Evolutionary conservation across 2,888 invertebrate species (phyloP), one percentile per base, ranked within the genome.

Genomic region (Archaeoteleia sp.): DNA sequence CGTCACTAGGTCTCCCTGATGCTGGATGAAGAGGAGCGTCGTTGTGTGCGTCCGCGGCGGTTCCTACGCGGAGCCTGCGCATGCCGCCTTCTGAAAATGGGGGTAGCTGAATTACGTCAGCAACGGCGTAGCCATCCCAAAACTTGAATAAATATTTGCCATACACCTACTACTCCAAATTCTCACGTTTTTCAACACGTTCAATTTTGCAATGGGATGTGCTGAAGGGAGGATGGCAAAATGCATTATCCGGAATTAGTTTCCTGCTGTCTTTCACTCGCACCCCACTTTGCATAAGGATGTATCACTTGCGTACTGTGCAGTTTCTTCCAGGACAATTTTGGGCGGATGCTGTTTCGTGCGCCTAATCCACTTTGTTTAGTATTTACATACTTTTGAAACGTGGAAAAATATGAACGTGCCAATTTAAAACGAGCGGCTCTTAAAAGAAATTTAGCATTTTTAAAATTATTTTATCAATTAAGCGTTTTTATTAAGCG

Each of bases 141-240:
- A 67, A 61, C 27, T 49, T 55, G 55, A 55, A 55, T 51, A 67
- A 67, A 67, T 55, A 67, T 67, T 67, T 67, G 35, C 39, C 51
- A 37, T 54, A 25, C 37, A 39, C 57, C 45, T 46, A 30, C 15
- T 40, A 4, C 23, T 14, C 39, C 53, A 10, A 40, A 51, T 23
- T 32, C 29, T 46, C 53, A 39, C 53, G 32, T 32, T 58, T 55
- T 63, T 63, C 13, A 32, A 10, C 40, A 9, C 40, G 34, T 27
- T 37, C 39, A 23, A 14, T 51, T 43, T 37, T 23, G 25, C 39
- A 29, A 23, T 20, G 5, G 3, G 20, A 20, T 5, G 20, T 5
- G 20, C 20, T 20, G 3, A 2, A 4, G 3, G 25, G 12, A 4
- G 10, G 8, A 46, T 15, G 12, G 10, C 17, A 45, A 45, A 37